A percentile compares a stretch with the other conserved stretches of the same genome.
phyloP scores from a whole-genome alignment of 2,888 invertebrate genomes.

The Hypsopygia costalis region DNA sequence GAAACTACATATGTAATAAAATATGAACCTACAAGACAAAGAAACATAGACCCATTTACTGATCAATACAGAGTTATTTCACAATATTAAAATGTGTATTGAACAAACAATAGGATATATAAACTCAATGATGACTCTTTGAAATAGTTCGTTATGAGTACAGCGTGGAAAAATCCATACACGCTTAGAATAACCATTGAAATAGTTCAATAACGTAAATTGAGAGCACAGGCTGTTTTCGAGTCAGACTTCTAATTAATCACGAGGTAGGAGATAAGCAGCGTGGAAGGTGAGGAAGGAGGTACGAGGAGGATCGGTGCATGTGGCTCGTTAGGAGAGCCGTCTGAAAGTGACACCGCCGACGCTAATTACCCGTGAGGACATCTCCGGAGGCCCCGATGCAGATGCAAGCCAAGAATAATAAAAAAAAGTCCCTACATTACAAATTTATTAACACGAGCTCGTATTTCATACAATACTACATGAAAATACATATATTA shows the following conservation, averaged over 20 bases:
- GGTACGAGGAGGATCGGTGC: slow-evolving; percentile 24
- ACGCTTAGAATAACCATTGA: too few relatives aligned
- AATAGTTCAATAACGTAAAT: slow-evolving; percentile 5
- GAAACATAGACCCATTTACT: too few relatives aligned
- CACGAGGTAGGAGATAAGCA: slow-evolving; percentile 31
- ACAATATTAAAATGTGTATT: too few relatives aligned
- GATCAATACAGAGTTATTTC: too few relatives aligned
- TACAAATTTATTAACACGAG: not conserved
- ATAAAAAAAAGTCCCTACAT: slow-evolving; percentile 12
- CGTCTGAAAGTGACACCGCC: slow-evolving; percentile 73
- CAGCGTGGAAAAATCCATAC: too few relatives aligned
- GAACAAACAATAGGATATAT: too few relatives aligned
- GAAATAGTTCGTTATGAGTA: too few relatives aligned
- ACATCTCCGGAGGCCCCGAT: slow-evolving; percentile 43
- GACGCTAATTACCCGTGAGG: slow-evolving; percentile 65
- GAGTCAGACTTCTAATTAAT: slow-evolving; percentile 51
- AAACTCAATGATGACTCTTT: too few relatives aligned
- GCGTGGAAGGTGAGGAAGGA: slow-evolving; percentile 21
- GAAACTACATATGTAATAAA: too few relatives aligned
- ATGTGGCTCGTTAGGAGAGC: slow-evolving; percentile 60
- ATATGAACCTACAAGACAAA: too few relatives aligned
- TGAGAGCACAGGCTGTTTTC: slow-evolving; percentile 24
- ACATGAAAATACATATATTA: too few relatives aligned
- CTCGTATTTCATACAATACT: not conserved
- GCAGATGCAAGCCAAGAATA: slow-evolving; percentile 27